Evolutionary conservation across 30 jellyfish, hydroid and myxozoan genomes (phyloP), one percentile per base, ranked within the genome.

Genomic region (Sanderia malayensis): DNA sequence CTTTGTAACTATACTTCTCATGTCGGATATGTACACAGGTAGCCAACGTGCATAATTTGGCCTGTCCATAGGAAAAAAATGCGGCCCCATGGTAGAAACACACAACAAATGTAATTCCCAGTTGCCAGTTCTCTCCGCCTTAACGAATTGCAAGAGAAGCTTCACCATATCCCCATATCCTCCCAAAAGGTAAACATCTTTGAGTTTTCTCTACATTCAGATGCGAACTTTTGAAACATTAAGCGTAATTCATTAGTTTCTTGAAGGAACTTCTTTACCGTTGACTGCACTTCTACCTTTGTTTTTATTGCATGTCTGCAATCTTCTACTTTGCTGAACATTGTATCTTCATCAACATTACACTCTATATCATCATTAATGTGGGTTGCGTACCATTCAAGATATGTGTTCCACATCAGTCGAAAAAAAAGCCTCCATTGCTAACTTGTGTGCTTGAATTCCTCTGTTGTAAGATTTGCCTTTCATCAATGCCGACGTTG

Each of bases 21-120:
- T 61, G 73, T 61, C 73, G 9, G 47, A 21, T 24, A 61, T 0
- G 58, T 61, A 61, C 21, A 61, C 73, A 11, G 73, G 73, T 10
- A 61, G 73, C 21, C 21, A 61, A 1, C 73, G 21, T 2, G 73
- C 73, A 61, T 61, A 61, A 61, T 61, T 61, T 21, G 23, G 73
- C 27, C 73, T 61, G 73, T 61, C 49, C 73, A 61, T 61, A 49
- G 73, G 15, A 61, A 22, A 61, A 49, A 61, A 61, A 61, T 61
- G 49, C 49, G 73, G 73, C 26, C 21, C 73, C 22, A 61, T 21
- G 73, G 73, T 49, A 61, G 73, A 21, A 11, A 27, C 4, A 61
- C 31, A 21, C 21, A 1, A 3, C 52, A 61, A 61, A 24, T 61
- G 73, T 13, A 27, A 61, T 61, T 21, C 0, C 73, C 73, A 61